These are phyloP conservation scores for Nezara viridula DNA, from an alignment of 2,888 invertebrate genomes.

Conservation along the genomic window DNA sequence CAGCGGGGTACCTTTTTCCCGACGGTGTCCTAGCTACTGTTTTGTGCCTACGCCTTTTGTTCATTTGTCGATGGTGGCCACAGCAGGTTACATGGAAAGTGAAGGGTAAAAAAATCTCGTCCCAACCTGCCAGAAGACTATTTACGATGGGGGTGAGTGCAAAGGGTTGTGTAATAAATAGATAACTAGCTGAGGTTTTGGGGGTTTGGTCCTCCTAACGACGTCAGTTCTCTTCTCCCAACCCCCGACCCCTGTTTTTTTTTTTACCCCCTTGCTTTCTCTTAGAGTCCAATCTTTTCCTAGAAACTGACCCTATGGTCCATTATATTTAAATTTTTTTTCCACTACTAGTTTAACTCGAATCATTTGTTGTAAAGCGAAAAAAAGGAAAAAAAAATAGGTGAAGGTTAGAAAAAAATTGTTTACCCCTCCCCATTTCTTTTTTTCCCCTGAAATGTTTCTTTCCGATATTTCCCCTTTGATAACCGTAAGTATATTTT, in stretches of 20 bases:
- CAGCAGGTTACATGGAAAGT: slow-evolving; percentile 28
- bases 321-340: slow-evolving; percentile 23
- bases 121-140: slow-evolving; percentile 16
- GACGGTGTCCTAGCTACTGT: not conserved
- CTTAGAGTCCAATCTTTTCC: slow-evolving; percentile 8
- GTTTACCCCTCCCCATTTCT: not conserved
- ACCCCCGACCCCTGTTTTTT: not conserved
- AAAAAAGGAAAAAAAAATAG: not conserved
- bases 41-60: not conserved
- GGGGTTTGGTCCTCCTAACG: not conserved
- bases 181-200: not conserved
- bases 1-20: not conserved
- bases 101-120: not conserved
- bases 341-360: not conserved
- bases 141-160: slow-evolving; percentile 1
- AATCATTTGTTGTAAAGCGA: not conserved
- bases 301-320: not conserved
- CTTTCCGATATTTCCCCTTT: not conserved
- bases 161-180: slow-evolving; percentile 32
- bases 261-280: not conserved
- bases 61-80: slow-evolving; percentile 1
- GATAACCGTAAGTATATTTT: not conserved
- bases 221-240: not conserved
- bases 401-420: not conserved
- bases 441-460: not conserved